Percentiles rank a stretch among this genome's conserved stretches.
These are phyloP conservation scores for Habropoda laboriosa DNA, from an alignment of 1,140 invertebrate genomes.

Conservation along the genomic window DNA sequence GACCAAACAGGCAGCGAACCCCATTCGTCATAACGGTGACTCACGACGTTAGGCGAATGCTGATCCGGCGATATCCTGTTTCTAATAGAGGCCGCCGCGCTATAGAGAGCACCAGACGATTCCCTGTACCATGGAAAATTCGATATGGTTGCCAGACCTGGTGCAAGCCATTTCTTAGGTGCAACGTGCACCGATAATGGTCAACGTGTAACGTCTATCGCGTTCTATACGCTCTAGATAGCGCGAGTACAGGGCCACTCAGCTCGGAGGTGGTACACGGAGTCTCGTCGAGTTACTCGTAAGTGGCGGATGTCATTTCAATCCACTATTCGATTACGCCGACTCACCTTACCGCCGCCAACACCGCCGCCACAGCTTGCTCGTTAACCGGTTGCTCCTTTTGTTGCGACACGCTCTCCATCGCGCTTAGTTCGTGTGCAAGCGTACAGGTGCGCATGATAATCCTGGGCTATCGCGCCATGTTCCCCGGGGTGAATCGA, in stretches of 20 bases:
- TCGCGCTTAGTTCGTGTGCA: not conserved
- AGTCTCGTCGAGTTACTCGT: constrained; percentile 67
- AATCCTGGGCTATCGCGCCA: not conserved
- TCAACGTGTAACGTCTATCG: constrained; percentile 57
- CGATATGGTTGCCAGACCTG: constrained; percentile 45
- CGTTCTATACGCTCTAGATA: constrained; percentile 54
- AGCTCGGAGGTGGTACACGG: constrained; percentile 44
- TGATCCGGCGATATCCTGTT: constrained; percentile 43
- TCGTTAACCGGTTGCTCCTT: constrained; percentile 66
- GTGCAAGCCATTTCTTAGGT: constrained; percentile 57
- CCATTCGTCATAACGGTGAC: constrained; percentile 45
- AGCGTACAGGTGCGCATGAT: not conserved
- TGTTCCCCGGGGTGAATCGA: not conserved
- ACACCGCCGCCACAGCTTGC: constrained; percentile 40
- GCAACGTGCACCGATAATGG: constrained; percentile 60
- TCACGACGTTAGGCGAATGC: constrained; percentile 1
- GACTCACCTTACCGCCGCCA: constrained; percentile 52
- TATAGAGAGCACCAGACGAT: constrained; percentile 4
- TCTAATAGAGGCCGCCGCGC: not conserved
- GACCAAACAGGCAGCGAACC: not conserved
- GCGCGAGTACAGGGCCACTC: constrained; percentile 45
- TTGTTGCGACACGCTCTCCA: constrained; percentile 5
- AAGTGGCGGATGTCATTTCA: constrained; percentile 70
- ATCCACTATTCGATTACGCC: constrained; percentile 68
- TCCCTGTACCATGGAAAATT: constrained; percentile 52